These are phyloP conservation scores for Nothocercus nigrocapillus DNA, from an alignment of 2,113 vertebrate species.

Conservation along the genomic window DNA sequence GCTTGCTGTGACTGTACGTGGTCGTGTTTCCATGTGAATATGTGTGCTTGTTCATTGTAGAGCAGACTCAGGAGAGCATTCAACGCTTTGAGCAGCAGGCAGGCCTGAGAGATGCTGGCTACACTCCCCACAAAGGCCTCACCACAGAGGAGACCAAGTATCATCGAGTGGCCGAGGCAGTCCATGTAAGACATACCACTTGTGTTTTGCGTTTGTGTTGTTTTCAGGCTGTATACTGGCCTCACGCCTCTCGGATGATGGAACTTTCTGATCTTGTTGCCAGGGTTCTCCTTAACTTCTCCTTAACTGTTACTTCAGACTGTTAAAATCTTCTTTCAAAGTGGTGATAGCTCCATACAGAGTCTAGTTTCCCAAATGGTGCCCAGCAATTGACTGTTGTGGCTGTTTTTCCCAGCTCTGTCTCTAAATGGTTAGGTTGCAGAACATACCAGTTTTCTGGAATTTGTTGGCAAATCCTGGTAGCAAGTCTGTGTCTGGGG, in stretches of 20 bases:
- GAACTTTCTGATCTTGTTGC: background rate
- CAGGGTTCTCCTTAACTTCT: background rate
- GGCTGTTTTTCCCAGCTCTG: background rate
- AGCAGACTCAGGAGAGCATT: slow-evolving; percentile 92
- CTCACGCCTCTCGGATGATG: background rate
- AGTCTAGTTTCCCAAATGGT: background rate
- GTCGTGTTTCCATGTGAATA: background rate
- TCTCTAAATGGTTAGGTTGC: background rate
- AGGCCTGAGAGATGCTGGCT: slow-evolving; percentile 90
- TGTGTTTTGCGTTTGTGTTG: background rate
- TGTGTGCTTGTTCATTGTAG: slow-evolving; percentile 75
- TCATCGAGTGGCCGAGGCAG: slow-evolving; percentile 85
- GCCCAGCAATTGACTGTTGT: background rate
- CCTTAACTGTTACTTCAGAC: background rate
- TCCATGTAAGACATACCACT: slow-evolving; percentile 83
- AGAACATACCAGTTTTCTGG: background rate
- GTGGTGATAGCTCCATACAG: too few relatives aligned
- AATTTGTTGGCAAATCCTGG: background rate
- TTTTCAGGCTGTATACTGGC: accelerated
- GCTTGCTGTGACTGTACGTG: background rate
- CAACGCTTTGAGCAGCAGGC: slow-evolving; percentile 93
- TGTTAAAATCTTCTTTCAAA: background rate
- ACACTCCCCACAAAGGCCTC: slow-evolving; percentile 93
- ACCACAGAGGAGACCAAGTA: slow-evolving; percentile 91
- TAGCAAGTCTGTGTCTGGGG: too few relatives aligned